Conservation (phyloP, 2,888 invertebrate species). For the Dasysyrphus tricinctus region DNA sequence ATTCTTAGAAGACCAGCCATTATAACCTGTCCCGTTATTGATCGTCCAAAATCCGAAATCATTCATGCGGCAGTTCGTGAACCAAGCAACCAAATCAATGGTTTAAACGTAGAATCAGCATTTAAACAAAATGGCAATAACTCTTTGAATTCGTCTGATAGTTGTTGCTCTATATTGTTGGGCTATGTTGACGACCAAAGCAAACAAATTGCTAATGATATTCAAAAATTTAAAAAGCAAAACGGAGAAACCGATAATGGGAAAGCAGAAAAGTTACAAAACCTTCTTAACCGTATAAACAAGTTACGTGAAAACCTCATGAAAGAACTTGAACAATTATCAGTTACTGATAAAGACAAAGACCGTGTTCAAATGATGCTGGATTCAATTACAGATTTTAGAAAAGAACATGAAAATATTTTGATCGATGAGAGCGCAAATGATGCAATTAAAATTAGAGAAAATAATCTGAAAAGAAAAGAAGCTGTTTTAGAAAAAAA, state of each 20-base stretch:
- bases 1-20: constrained; percentile 80
- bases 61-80: not conserved
- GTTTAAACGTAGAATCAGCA: constrained; percentile 40
- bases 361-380: constrained; percentile 52
- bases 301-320: constrained; percentile 78
- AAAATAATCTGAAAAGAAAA: constrained; percentile 79
- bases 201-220: constrained; percentile 79
- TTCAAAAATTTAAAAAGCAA: constrained; percentile 77
- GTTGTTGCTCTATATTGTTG: constrained; percentile 80
- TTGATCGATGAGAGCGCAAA: constrained; percentile 67
- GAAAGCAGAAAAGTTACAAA: constrained; percentile 78
- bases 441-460: constrained; percentile 75
- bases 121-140: constrained; percentile 14
- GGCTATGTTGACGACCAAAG: constrained; percentile 82
- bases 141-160: constrained; percentile 78
- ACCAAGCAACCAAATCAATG: not conserved
- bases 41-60: constrained; percentile 18
- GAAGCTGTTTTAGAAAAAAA: constrained; percentile 78
- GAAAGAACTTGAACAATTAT: constrained; percentile 78
- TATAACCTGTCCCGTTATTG: constrained; percentile 81
- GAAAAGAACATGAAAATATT: constrained; percentile 79
- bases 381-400: constrained; percentile 78
- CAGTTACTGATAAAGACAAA: constrained; percentile 37
- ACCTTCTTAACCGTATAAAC: constrained; percentile 80
- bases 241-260: constrained; percentile 64